Percentiles rank a stretch among this genome's conserved stretches.
Evolutionary conservation across 2,113 vertebrate species (phyloP).

Genomic region (Oryctolagus cuniculus): mOryCun1.1 NC_091438.1:81204001-81204500

Average conservation of each 20-base stretch:
- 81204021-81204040: neutral
- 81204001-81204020: neutral
- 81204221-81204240: neutral
- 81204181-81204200: neutral
- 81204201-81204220: neutral
- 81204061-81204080: neutral
- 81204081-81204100: neutral
- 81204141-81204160: neutral
- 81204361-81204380: conserved; percentile 12
- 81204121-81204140: neutral
- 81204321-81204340: conserved; percentile 9
- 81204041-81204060: neutral
- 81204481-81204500: neutral
- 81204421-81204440: conserved; percentile 5
- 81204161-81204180: neutral
- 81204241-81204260: neutral
- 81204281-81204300: neutral
- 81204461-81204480: neutral
- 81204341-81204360: neutral
- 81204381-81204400: neutral
- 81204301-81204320: neutral
- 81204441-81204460: neutral
- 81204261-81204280: neutral
- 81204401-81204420: neutral
- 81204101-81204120: neutral